Percentiles rank a stretch among this genome's conserved stretches.
Conservation (phyloP, 2,797 vertebrate species). For the Bovichtus diacanthus region DNA sequence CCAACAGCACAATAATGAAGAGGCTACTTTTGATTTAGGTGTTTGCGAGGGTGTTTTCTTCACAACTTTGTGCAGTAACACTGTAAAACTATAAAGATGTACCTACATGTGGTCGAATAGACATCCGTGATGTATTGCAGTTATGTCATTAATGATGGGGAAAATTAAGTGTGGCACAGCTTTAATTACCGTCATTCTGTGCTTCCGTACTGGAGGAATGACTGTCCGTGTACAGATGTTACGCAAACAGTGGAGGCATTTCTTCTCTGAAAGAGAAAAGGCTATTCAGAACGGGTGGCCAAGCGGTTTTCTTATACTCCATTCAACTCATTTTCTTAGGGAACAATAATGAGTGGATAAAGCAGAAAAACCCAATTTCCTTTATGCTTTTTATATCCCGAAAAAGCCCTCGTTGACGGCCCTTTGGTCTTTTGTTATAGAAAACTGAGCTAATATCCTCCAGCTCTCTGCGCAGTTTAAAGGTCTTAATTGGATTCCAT, state of each 20-base stretch:
- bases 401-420: constrained; percentile 83
- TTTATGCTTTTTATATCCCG: constrained; percentile 84
- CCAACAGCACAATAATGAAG: constrained; percentile 59
- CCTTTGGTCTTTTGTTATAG: constrained; percentile 88
- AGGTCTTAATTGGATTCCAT: constrained; percentile 89
- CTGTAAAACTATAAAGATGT: constrained; percentile 9
- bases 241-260: constrained; percentile 51
- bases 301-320: constrained; percentile 74
- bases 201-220: constrained; percentile 30
- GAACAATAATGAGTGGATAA: constrained; percentile 86
- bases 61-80: constrained; percentile 26
- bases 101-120: background rate
- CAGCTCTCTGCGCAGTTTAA: constrained; percentile 83
- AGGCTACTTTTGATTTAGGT: constrained; percentile 51
- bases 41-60: constrained; percentile 26
- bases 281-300: constrained; percentile 73
- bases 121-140: constrained; percentile 15
- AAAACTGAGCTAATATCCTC: constrained; percentile 87
- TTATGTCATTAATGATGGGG: constrained; percentile 46
- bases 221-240: constrained; percentile 48
- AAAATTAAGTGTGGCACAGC: constrained; percentile 46
- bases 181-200: constrained; percentile 56
- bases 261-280: constrained; percentile 51
- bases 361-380: constrained; percentile 85
- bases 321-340: constrained; percentile 83